Evolutionary conservation across 1,140 invertebrate species (phyloP).

Genomic region (Spodoptera litura): DNA sequence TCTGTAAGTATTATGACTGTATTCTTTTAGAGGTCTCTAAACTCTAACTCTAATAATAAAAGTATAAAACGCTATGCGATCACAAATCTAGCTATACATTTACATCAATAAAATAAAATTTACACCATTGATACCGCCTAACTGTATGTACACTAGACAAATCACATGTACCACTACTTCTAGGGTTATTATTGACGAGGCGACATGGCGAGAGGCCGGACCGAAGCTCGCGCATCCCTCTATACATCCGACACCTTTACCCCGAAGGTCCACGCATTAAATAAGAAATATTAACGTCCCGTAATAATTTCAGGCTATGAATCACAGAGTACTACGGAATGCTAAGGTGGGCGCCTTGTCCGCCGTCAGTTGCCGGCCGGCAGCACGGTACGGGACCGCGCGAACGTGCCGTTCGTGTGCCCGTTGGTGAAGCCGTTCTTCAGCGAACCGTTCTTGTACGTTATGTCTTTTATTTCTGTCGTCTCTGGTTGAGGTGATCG

Average conservation of each 20-base stretch:
- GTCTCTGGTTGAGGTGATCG: slow-evolving; percentile 63
- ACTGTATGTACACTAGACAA: slow-evolving; percentile 81
- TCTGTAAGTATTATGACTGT: slow-evolving; percentile 44
- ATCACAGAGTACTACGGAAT: slow-evolving; percentile 67
- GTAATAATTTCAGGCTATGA: slow-evolving; percentile 54
- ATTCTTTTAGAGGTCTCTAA: slow-evolving; percentile 40
- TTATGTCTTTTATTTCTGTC: slow-evolving; percentile 59
- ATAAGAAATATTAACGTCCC: slow-evolving; percentile 45
- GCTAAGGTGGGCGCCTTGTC: slow-evolving; percentile 42
- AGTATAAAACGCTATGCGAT: slow-evolving; percentile 84
- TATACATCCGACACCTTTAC: slow-evolving; percentile 41
- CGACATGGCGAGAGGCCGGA: neutral
- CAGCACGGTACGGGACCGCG: slow-evolving; percentile 77
- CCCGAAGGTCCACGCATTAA: slow-evolving; percentile 50
- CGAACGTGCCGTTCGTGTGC: slow-evolving; percentile 62
- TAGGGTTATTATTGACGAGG: slow-evolving; percentile 44
- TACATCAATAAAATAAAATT: slow-evolving; percentile 81
- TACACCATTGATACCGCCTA: slow-evolving; percentile 80
- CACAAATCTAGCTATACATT: slow-evolving; percentile 78
- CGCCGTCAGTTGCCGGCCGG: slow-evolving; percentile 79
- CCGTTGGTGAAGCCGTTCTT: slow-evolving; percentile 80
- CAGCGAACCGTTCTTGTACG: slow-evolving; percentile 74
- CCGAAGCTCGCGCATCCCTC: neutral
- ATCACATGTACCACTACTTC: slow-evolving; percentile 77
- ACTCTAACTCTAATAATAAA: slow-evolving; percentile 62